Percentiles rank a stretch among this genome's conserved stretches.
Conservation (phyloP, 2,888 invertebrate species). For the Noctua pronuba region DNA sequence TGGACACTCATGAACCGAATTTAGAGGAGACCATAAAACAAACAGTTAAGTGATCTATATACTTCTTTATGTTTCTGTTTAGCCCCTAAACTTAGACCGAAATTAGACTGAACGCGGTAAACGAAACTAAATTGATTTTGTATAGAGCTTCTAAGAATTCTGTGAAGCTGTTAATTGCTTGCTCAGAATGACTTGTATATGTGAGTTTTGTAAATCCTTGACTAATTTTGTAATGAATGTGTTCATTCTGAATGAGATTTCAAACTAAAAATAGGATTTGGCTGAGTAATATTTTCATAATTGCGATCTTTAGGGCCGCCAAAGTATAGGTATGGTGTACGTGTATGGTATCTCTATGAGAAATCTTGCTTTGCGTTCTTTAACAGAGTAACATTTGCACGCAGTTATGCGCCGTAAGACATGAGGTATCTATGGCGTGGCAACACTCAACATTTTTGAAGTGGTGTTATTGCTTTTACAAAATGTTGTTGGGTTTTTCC, state of each 20-base stretch:
- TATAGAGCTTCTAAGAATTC: constrained; percentile 33
- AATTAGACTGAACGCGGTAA: constrained; percentile 48
- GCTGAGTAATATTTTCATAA: not conserved
- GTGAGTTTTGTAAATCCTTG: constrained; percentile 21
- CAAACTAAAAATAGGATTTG: not conserved
- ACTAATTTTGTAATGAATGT: constrained; percentile 24
- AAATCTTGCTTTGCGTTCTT: not conserved
- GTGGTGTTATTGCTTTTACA: not conserved
- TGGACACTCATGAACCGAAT: constrained; percentile 40
- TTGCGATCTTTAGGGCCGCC: not conserved
- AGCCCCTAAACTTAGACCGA: constrained; percentile 33
- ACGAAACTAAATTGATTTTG: constrained; percentile 56
- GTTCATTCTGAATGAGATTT: constrained; percentile 2
- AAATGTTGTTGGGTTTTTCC: too few species aligned
- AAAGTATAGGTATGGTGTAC: not conserved
- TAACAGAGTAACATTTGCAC: not conserved
- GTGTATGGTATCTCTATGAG: not conserved
- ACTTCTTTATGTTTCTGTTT: constrained; percentile 50
- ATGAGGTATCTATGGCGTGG: not conserved
- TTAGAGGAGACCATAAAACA: constrained; percentile 50
- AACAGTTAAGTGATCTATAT: constrained; percentile 23
- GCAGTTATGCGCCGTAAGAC: not conserved
- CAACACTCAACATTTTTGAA: not conserved
- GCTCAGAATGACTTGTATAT: constrained; percentile 34
- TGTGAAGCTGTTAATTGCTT: constrained; percentile 48